Conservation (phyloP, 2,797 vertebrate species). For the Heliangelus exortis region DNA sequence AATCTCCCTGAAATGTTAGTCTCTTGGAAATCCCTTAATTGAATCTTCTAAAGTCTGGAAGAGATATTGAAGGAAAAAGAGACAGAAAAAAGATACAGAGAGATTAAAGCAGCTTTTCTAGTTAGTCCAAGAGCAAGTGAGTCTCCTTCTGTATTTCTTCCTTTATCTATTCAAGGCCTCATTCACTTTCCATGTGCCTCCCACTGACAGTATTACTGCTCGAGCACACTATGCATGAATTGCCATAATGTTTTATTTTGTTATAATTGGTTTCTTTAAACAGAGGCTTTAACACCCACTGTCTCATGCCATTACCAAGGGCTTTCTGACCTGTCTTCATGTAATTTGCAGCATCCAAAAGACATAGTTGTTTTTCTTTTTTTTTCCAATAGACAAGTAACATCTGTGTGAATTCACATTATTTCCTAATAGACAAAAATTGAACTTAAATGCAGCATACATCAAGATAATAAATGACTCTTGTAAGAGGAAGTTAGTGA, state of each 20-base stretch:
- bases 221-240: slow-evolving; percentile 34
- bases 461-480: slow-evolving; percentile 65
- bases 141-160: slow-evolving; percentile 23
- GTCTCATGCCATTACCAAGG: slow-evolving; percentile 39
- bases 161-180: slow-evolving; percentile 44
- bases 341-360: slow-evolving; percentile 40
- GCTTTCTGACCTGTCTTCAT: slow-evolving; percentile 47
- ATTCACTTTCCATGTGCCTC: slow-evolving; percentile 45
- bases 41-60: slow-evolving; percentile 54
- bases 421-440: slow-evolving; percentile 68
- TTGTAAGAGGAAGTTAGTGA: slow-evolving; percentile 63
- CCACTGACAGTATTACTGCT: slow-evolving; percentile 26
- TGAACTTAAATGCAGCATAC: slow-evolving; percentile 59
- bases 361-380: not conserved
- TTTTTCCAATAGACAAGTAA: slow-evolving; percentile 59
- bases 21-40: slow-evolving; percentile 49
- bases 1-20: slow-evolving; percentile 27
- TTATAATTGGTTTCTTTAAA: slow-evolving; percentile 66
- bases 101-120: slow-evolving; percentile 52
- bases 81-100: slow-evolving; percentile 11
- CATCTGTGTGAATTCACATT: slow-evolving; percentile 71
- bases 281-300: slow-evolving; percentile 44
- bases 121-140: slow-evolving; percentile 15
- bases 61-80: slow-evolving; percentile 40
- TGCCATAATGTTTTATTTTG: slow-evolving; percentile 69